Conservation (phyloP, 2,888 invertebrate species). For the Eupithecia abbreviata region DNA sequence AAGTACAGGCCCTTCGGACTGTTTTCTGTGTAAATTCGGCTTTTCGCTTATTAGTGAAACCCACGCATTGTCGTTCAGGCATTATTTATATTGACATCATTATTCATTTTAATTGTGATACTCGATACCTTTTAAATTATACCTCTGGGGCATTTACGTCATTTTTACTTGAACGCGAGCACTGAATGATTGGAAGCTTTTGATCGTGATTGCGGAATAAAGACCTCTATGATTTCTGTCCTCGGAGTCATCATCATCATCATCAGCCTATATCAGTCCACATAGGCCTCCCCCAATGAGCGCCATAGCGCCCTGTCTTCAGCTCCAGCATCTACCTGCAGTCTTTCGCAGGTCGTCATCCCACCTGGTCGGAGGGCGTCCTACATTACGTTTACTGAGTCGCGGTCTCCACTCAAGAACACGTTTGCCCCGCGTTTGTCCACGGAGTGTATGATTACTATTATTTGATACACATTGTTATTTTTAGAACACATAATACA, state of each 20-base stretch:
- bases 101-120: slow-evolving; percentile 66
- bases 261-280: too few relatives aligned
- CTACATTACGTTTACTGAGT: too few relatives aligned
- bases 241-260: too few relatives aligned
- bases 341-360: too few relatives aligned
- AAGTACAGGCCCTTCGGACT: not conserved
- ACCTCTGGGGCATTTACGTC: slow-evolving; percentile 52
- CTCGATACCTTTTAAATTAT: slow-evolving; percentile 61
- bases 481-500: not conserved
- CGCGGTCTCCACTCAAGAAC: too few relatives aligned
- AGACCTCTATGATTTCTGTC: not conserved
- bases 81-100: slow-evolving; percentile 60
- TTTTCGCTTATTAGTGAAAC: slow-evolving; percentile 43
- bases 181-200: slow-evolving; percentile 32
- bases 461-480: not conserved
- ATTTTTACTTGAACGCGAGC: slow-evolving; percentile 29
- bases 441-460: not conserved
- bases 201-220: slow-evolving; percentile 5
- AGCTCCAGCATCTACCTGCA: too few relatives aligned
- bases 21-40: slow-evolving; percentile 12
- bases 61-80: slow-evolving; percentile 54
- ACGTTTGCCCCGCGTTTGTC: too few relatives aligned
- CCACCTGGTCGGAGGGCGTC: too few relatives aligned
- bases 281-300: too few relatives aligned
- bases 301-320: too few relatives aligned